Evolutionary conservation across 53 echinoderm and acorn worm species (phyloP).

Genomic region (Luidia sarsii): DNA sequence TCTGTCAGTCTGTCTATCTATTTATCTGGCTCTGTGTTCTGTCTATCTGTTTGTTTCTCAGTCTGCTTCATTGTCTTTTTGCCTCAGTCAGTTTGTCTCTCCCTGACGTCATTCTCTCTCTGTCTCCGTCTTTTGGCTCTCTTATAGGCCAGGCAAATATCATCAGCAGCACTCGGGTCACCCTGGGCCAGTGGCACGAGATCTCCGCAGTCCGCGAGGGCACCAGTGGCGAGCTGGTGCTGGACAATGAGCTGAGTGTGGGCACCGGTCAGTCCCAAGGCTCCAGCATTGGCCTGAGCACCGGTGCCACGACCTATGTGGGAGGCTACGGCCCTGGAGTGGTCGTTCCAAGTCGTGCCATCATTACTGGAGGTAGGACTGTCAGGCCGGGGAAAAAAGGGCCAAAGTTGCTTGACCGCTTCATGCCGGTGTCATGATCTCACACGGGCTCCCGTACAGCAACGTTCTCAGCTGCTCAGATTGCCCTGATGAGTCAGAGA

Average conservation of each 20-base stretch:
- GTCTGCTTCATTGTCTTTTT: too few species aligned
- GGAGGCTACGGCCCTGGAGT: conserved; percentile 74
- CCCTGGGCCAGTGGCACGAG: conserved; percentile 70
- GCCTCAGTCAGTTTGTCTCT: neutral
- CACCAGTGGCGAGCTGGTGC: conserved; percentile 55
- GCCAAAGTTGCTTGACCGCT: too few species aligned
- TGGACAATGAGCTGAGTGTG: conserved; percentile 63
- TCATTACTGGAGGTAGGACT: conserved; percentile 74
- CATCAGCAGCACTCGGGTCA: conserved; percentile 51
- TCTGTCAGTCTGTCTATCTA: too few species aligned
- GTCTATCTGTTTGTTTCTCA: too few species aligned
- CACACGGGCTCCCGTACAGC: too few species aligned
- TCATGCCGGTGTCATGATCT: too few species aligned
- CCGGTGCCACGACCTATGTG: conserved; percentile 66
- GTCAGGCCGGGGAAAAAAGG: too few species aligned
- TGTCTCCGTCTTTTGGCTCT: neutral
- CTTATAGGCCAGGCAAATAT: conserved; percentile 63
- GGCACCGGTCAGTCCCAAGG: conserved; percentile 73
- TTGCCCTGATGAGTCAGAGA: too few species aligned
- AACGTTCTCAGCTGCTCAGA: too few species aligned
- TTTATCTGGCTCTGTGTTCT: too few species aligned
- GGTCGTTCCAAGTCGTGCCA: conserved; percentile 69
- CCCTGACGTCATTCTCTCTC: too few species aligned
- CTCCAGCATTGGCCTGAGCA: conserved; percentile 60
- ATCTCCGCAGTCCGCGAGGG: conserved; percentile 66